Evolutionary conservation across 2,888 invertebrate genomes (phyloP), one percentile per base, ranked within the genome.

Genomic region (Melieria crassipennis): DNA sequence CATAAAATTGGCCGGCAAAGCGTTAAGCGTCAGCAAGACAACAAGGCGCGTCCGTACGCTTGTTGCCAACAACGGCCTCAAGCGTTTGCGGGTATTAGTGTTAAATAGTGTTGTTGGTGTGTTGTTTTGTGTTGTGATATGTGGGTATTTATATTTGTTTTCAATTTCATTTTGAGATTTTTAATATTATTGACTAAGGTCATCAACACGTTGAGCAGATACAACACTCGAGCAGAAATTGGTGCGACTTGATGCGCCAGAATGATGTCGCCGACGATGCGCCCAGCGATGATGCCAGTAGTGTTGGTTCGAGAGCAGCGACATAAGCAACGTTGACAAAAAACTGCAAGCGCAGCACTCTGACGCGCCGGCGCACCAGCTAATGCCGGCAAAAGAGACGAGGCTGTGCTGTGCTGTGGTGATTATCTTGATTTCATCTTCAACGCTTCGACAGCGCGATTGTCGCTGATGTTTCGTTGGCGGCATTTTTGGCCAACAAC

Each of bases 151-250:
- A 16, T 63, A 6, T 52, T 50, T 61, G 42, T 55, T 72, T 11
- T 65, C 62, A 45, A 43, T 69, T 16, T 57, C 56, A 46, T 55
- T 71, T 70, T 73, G 70, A 79, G 46, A 52, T 43, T 46, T 65
- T 65, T 50, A 43, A 7, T 65, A 43, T 81, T 78, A 77, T 78
- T 80, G 81, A 78, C 80, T 83, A 83, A 83, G 83, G 83, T 83
- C 83, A 78, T 74, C 82, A 81, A 69, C 61, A 70, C 55, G 42
- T 42, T 70, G 42, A 65, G 63, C 63, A 63, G 48, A 52, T 52
- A 52, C 43, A 42, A 42, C 30, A 42, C 52, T 50, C n/a, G 43
- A 58, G 48, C 63, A 46, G 48, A 48, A 63, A 65, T 65, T 65
- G 61, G 7, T 57, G 55, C 62, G n/a, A 30, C 30, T 30, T 30